Percentiles rank a stretch among this genome's conserved stretches.
Conservation (phyloP, 2,888 invertebrate species). For the Luffia ferchaultella region DNA sequence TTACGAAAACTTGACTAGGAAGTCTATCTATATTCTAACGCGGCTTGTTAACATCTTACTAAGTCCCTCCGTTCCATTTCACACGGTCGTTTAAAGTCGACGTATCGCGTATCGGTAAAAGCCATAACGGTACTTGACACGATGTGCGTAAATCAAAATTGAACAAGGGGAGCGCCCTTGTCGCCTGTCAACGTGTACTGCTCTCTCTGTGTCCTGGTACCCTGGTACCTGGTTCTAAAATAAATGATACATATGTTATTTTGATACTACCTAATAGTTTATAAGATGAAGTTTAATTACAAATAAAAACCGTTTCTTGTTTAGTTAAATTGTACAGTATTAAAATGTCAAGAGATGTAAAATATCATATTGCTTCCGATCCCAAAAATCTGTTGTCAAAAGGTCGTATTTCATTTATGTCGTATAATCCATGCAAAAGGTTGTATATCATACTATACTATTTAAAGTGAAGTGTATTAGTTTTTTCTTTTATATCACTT, state of each 20-base stretch:
- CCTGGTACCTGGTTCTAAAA: no score
- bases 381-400: not conserved
- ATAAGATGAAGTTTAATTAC: not conserved
- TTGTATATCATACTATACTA: no score
- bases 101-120: not conserved
- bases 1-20: not conserved
- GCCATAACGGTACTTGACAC: constrained; percentile 30
- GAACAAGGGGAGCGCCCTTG: constrained; percentile 9
- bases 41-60: not conserved
- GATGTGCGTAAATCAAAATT: constrained; percentile 43
- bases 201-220: not conserved
- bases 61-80: constrained; percentile 35
- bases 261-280: not conserved
- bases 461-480: no score
- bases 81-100: constrained; percentile 28
- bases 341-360: not conserved
- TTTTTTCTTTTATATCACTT: no score
- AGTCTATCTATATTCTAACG: not conserved
- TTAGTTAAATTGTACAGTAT: not conserved
- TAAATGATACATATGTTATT: no score
- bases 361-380: not conserved
- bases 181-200: constrained; percentile 1
- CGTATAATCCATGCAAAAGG: no score
- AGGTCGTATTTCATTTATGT: not conserved
- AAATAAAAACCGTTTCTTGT: not conserved